phyloP scores from a whole-genome alignment of 1,140 invertebrate species.

The Callitettix versicolor region DNA sequence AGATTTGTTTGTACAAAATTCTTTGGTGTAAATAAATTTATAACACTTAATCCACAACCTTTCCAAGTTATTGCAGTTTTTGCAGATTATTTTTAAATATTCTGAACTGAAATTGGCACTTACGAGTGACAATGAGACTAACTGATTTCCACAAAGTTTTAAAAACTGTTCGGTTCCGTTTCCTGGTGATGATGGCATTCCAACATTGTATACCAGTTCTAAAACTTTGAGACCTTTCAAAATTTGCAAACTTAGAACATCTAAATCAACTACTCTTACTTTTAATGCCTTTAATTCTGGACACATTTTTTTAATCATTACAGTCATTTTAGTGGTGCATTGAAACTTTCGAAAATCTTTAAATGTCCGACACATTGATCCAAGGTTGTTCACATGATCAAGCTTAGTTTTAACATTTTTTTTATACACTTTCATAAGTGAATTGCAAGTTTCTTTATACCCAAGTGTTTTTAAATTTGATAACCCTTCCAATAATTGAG shows the following conservation, averaged over 20 bases:
- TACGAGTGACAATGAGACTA: conserved; percentile 4
- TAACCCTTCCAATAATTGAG: neutral
- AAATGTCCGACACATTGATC: neutral
- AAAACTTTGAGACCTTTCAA: neutral
- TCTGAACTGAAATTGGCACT: neutral
- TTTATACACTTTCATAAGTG: neutral
- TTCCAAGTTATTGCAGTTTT: conserved; percentile 2
- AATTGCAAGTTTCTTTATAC: conserved; percentile 2
- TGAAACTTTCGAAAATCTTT: conserved; percentile 5
- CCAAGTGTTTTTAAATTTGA: neutral
- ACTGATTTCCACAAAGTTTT: neutral
- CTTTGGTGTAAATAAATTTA: neutral
- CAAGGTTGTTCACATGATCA: conserved; percentile 4
- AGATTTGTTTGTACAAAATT: neutral
- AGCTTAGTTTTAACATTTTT: neutral
- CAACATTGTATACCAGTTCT: conserved; percentile 4
- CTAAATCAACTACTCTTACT: neutral
- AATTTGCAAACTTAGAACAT: neutral
- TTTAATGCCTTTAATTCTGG: conserved; percentile 4
- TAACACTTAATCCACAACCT: conserved; percentile 2
- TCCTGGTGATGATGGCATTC: conserved; percentile 1
- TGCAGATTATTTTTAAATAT: conserved; percentile 2
- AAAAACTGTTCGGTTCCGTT: neutral
- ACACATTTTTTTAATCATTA: neutral
- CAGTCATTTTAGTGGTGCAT: neutral